phyloP scores from a whole-genome alignment of 1,140 invertebrate genomes.

The Elymnias hypermnestra region DNA sequence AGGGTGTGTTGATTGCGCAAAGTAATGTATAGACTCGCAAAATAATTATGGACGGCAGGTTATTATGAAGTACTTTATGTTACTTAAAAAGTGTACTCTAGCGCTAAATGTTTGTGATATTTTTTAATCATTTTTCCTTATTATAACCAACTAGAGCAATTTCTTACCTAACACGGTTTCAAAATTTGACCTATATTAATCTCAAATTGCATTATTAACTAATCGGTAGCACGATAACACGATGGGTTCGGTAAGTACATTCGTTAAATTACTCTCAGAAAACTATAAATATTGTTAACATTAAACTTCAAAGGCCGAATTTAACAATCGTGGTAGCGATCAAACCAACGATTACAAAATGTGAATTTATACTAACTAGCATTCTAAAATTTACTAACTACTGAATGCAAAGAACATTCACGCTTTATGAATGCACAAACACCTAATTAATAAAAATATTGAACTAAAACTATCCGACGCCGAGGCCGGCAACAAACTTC shows the following conservation, averaged over 20 bases:
- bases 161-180: constrained; percentile 9
- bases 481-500: constrained; percentile 40
- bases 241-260: constrained; percentile 24
- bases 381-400: constrained; percentile 74
- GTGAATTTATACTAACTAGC: constrained; percentile 72
- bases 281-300: constrained; percentile 24
- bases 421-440: constrained; percentile 61
- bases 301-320: constrained; percentile 18
- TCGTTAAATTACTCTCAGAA: constrained; percentile 18
- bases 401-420: constrained; percentile 65
- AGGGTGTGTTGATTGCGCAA: constrained; percentile 22
- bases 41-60: constrained; percentile 57
- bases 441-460: constrained; percentile 65
- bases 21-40: constrained; percentile 43
- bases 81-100: constrained; percentile 8
- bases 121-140: constrained; percentile 3
- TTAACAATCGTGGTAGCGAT: constrained; percentile 30
- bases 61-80: constrained; percentile 31
- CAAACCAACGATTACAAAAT: constrained; percentile 44
- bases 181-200: constrained; percentile 14
- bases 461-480: constrained; percentile 59
- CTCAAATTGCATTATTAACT: constrained; percentile 62
- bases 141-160: constrained; percentile 4
- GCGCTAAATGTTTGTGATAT: constrained; percentile 3
- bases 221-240: constrained; percentile 31